phyloP scores from a whole-genome alignment of 1,140 invertebrate species.

The Aphelinus atriplicis region DNA sequence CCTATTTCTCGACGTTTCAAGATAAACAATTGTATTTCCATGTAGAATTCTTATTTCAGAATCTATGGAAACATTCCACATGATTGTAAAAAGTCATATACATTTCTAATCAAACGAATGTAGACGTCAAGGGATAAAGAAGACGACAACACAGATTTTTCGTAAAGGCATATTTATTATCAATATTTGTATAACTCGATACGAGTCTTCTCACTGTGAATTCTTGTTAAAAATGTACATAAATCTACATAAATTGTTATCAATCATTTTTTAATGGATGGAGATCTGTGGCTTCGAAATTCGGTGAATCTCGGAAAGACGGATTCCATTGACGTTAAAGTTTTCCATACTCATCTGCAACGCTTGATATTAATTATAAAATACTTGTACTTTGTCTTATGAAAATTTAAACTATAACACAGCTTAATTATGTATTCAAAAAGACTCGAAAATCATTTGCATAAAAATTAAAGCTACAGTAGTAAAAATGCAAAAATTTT shows the following conservation, averaged over 20 bases:
- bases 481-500: constrained; percentile 41
- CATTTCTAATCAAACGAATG: no score
- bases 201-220: constrained; percentile 39
- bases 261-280: constrained; percentile 35
- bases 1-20: no score
- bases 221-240: constrained; percentile 42
- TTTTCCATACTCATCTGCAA: constrained; percentile 25
- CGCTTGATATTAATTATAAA: constrained; percentile 35
- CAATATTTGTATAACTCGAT: constrained; percentile 37
- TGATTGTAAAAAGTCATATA: no score
- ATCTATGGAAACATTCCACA: no score
- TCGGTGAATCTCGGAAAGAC: constrained; percentile 25
- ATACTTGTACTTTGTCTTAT: constrained; percentile 40
- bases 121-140: no score
- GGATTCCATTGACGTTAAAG: constrained; percentile 33
- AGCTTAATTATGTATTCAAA: constrained; percentile 40
- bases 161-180: constrained; percentile 38
- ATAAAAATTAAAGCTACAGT: constrained; percentile 39
- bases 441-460: constrained; percentile 41
- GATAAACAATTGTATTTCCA: no score
- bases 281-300: constrained; percentile 34
- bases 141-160: not conserved
- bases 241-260: constrained; percentile 38
- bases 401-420: constrained; percentile 42
- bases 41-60: no score